Evolutionary conservation across 2,888 invertebrate genomes (phyloP).

Genomic region (Cantharis flavilabris): DNA sequence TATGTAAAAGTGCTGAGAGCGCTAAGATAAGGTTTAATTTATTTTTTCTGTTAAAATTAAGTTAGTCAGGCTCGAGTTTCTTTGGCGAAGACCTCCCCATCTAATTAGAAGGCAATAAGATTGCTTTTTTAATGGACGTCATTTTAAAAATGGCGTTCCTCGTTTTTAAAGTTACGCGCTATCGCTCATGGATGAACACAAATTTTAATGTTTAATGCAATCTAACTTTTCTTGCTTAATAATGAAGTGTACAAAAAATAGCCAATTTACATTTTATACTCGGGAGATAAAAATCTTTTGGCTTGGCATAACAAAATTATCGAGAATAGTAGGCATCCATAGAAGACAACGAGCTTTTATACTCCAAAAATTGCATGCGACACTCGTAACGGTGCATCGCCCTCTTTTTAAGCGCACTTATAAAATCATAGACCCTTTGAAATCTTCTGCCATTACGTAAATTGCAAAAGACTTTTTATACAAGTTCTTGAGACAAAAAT

Average conservation of each 20-base stretch:
- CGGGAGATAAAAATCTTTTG: not conserved
- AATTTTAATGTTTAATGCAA: slow-evolving; percentile 28
- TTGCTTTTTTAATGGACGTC: slow-evolving; percentile 36
- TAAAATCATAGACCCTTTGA: slow-evolving; percentile 14
- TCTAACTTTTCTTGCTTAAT: not conserved
- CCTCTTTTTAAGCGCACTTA: slow-evolving; percentile 14
- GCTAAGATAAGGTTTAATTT: slow-evolving; percentile 36
- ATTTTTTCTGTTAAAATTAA: slow-evolving; percentile 37
- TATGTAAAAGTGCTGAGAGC: slow-evolving; percentile 6
- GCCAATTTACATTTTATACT: not conserved
- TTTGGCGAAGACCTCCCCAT: slow-evolving; percentile 29
- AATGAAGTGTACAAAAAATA: not conserved
- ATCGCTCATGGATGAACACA: slow-evolving; percentile 25
- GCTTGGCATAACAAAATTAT: not conserved
- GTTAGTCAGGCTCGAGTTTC: slow-evolving; percentile 36
- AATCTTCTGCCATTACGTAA: not conserved
- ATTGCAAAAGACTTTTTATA: not conserved
- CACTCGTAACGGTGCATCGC: slow-evolving; percentile 19
- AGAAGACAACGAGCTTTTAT: slow-evolving; percentile 3
- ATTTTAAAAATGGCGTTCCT: slow-evolving; percentile 34
- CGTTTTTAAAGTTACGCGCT: slow-evolving; percentile 30
- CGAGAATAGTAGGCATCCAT: not conserved
- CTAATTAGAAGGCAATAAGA: slow-evolving; percentile 37
- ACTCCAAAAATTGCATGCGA: slow-evolving; percentile 16
- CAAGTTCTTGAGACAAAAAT: not conserved